These are phyloP conservation scores for Esox masquinongy DNA, from an alignment of 2,797 vertebrate species.

Conservation along the genomic window DNA sequence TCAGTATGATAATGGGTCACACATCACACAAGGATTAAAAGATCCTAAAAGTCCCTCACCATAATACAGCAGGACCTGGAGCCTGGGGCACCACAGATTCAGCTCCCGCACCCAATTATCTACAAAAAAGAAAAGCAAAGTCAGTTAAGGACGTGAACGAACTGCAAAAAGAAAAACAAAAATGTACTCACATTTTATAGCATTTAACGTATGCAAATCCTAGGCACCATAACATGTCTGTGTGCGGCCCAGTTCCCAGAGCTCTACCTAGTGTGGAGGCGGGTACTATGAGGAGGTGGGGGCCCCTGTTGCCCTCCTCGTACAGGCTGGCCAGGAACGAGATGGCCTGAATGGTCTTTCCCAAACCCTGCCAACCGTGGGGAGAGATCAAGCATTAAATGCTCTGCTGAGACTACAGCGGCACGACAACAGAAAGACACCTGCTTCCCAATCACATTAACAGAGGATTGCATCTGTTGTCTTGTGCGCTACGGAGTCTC, in stretches of 20 bases:
- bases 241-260: not conserved
- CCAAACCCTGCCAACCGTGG: conserved; percentile 74
- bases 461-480: not conserved
- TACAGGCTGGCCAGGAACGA: conserved; percentile 84
- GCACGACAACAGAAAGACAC: not conserved
- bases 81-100: conserved; percentile 82
- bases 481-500: not conserved
- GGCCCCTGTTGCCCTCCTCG: conserved; percentile 75
- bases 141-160: not conserved
- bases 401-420: not conserved
- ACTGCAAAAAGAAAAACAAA: no score
- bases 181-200: not conserved
- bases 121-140: conserved; percentile 36
- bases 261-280: conserved; percentile 82
- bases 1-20: not conserved
- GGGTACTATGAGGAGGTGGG: conserved; percentile 86
- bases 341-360: conserved; percentile 89
- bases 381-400: not conserved
- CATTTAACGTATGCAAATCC: not conserved
- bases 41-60: conserved; percentile 67
- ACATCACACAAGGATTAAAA: not conserved
- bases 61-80: conserved; percentile 83
- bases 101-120: conserved; percentile 89
- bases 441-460: not conserved
- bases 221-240: not conserved